Base-by-base conservation (phyloP, 1,140 invertebrate species). In the Cataglyphis hispanica region DNA sequence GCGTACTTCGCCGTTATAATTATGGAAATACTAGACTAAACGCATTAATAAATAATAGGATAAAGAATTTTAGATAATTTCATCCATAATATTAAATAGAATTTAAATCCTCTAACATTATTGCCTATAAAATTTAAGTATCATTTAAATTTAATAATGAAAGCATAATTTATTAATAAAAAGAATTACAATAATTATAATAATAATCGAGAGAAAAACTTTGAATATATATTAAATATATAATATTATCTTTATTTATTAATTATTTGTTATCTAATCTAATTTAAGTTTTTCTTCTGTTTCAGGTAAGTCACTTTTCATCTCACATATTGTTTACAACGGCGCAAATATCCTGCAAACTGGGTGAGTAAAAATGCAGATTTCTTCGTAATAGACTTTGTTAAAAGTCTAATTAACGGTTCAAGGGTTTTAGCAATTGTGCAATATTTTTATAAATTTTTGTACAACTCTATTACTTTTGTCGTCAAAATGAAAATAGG, bases 371-470 rank as follows among this genome's bases (percentile, higher is more conserved):
- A 16, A 58, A 40, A 50, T n/a, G 8, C 2, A 6, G 1, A 75
- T 56, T 37, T 50, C n/a, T 46, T n/a, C 10, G 5, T n/a, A 13
- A 13, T 13, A 37, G 11, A n/a, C 53, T 84, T 61, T 50, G 27
- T 67, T 70, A 50, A 60, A 87, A 37, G 64, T 83, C 40, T 63
- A 74, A 84, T 75, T 40, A 63, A 72, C 19, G 37, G 8, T 75
- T 50, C 46, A 64, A 64, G n/a, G 22, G 64, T 61, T 70, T 64
- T 50, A 80, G 37, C 58, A 78, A 72, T 63, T 34, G 84, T 50
- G 46, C 37, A n/a, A 53, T 70, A 50, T 27, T 86, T 74, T 84
- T 86, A 86, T 92, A 92, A 92, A 93, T 93, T 91, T 64, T 43
- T 77, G 75, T 77, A 64, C 64, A 87, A 81, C 84, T 89, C 81